These are phyloP conservation scores for Podargus strigoides DNA, from an alignment of 2,797 vertebrate genomes.

Conservation along the genomic window DNA sequence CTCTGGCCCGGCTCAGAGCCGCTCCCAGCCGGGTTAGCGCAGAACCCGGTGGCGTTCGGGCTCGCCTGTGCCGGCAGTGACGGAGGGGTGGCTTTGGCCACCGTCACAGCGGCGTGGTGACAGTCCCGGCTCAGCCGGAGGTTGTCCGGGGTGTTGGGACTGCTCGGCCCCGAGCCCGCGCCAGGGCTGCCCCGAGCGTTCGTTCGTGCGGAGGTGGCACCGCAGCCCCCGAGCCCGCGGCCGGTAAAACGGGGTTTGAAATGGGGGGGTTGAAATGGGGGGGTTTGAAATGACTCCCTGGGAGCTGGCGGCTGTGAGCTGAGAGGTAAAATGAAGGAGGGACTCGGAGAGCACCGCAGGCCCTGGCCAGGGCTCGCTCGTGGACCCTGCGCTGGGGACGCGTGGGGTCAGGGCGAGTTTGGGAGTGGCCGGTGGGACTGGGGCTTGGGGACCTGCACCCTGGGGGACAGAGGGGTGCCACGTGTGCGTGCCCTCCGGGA, in stretches of 20 bases:
- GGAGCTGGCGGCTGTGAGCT: not conserved
- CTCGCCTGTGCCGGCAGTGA: not conserved
- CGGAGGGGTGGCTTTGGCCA: no score
- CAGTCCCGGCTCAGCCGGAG: no score
- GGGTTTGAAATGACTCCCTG: not conserved
- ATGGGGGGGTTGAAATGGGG: no score
- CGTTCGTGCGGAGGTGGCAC: no score
- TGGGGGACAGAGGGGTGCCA: not conserved
- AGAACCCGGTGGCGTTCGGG: not conserved
- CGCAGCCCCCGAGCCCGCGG: no score
- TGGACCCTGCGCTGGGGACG: not conserved
- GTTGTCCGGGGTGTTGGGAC: not conserved
- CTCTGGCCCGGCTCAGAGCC: not conserved
- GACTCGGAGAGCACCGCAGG: not conserved
- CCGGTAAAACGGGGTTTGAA: no score
- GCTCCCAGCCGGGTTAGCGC: not conserved
- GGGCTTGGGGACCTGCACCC: not conserved
- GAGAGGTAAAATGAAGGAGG: slow-evolving; percentile 1
- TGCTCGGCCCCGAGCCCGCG: not conserved
- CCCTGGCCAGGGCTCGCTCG: not conserved
- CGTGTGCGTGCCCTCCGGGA: not conserved
- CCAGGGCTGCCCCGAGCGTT: no score
- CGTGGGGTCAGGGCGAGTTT: not conserved
- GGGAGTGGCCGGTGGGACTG: not conserved
- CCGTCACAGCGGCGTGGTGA: no score